These are phyloP conservation scores for Amphiprion ocellaris DNA, from an alignment of 2,113 vertebrate genomes.

Conservation along the genomic window DNA sequence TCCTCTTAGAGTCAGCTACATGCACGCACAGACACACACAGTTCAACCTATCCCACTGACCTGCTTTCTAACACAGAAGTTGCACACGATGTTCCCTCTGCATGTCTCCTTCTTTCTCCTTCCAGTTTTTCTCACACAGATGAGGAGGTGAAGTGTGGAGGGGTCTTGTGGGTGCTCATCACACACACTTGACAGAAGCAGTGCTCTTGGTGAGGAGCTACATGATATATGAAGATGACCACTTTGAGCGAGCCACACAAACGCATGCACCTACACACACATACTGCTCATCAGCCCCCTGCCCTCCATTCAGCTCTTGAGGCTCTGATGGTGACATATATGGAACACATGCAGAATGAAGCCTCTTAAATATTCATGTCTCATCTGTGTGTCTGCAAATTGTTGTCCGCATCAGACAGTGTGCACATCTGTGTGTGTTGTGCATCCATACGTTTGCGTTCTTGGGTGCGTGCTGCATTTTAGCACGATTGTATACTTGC, in stretches of 20 bases:
- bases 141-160: conserved; percentile 49
- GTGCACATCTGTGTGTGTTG: conserved; percentile 20
- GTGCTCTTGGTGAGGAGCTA: conserved; percentile 77
- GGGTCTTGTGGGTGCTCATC: conserved; percentile 77
- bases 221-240: conserved; percentile 81
- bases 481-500: conserved; percentile 22
- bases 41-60: conserved; percentile 67
- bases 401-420: conserved; percentile 37
- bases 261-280: conserved; percentile 45
- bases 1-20: not conserved
- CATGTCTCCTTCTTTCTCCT: conserved; percentile 1
- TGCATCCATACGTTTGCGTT: conserved; percentile 28
- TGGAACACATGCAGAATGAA: conserved; percentile 80
- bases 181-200: conserved; percentile 80
- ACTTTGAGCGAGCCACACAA: conserved; percentile 56
- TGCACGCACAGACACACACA: conserved; percentile 20
- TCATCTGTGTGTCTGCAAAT: conserved; percentile 61
- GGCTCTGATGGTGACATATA: conserved; percentile 81
- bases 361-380: conserved; percentile 84
- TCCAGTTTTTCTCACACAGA: conserved; percentile 13
- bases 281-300: conserved; percentile 70
- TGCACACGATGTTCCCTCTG: conserved; percentile 46
- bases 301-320: conserved; percentile 74
- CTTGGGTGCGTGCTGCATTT: conserved; percentile 15
- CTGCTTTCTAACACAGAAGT: conserved; percentile 69